Conservation (phyloP, 2,797 vertebrate species). For the Prunella strophiata region DNA sequence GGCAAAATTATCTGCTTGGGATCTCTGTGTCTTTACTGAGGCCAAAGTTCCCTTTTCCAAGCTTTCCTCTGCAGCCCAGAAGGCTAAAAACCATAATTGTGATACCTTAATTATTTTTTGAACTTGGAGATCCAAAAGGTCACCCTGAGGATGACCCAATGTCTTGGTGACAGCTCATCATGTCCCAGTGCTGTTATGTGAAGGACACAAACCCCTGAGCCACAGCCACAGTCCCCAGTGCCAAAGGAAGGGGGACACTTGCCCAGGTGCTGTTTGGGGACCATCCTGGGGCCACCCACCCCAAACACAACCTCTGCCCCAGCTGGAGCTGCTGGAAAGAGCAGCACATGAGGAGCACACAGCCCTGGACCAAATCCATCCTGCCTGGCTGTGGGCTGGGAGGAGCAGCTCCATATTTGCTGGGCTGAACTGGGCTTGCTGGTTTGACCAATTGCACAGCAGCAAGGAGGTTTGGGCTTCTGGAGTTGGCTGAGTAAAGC, state of each 20-base stretch:
- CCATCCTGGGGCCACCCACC: not conserved
- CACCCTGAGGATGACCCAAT: not conserved
- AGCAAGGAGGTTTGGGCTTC: not conserved
- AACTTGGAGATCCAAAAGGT: not conserved
- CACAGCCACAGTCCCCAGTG: rapidly evolving
- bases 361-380: rapidly evolving
- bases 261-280: not conserved
- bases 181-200: not conserved
- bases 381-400: not conserved
- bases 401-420: not conserved
- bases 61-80: not conserved
- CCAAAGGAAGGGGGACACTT: not conserved
- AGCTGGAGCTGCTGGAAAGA: not conserved
- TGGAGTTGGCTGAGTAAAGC: not conserved
- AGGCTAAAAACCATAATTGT: not conserved
- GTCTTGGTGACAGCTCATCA: not conserved
- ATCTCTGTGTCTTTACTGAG: not conserved
- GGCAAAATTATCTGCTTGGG: not conserved
- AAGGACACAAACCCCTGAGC: not conserved
- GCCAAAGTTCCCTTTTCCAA: not conserved
- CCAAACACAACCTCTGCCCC: not conserved
- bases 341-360: not conserved
- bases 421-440: not conserved
- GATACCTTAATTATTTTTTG: not conserved
- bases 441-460: not conserved